Base-by-base conservation (phyloP, 1,140 invertebrate genomes). In the Bombus vancouverensis region DNA sequence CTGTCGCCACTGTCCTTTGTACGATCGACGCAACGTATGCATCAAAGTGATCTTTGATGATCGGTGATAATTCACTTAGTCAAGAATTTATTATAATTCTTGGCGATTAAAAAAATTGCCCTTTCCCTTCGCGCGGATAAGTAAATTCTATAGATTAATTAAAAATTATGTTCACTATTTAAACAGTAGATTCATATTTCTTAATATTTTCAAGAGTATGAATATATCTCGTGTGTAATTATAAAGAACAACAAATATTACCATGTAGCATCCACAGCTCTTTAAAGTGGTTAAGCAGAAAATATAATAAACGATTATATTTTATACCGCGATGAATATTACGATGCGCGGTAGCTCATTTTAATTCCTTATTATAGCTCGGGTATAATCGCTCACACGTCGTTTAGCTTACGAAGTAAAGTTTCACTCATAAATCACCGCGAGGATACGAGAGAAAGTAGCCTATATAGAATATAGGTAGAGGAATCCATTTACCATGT, bases 391-490 rank as follows among this genome's bases (percentile, higher is more conserved):
- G 62, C 74, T 70, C 74, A 68, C 81, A 32, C 62, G 47, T 68
- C 65, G 74, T 57, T 83, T 42, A 22, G 44, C 47, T 53, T 78
- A 44, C 18, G n/a, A 66, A 65, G 76, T 78, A 32, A 83, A 83
- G 5, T 78, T 78, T 37, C 53, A 77, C 10, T 78, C 81, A 42
- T 83, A 78, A 77, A 83, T 83, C 81, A 77, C 57, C 74, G 25
- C 12, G 62, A 34, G 57, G 53, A 47, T 82, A 65, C 80, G 22
- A 71, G 62, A 22, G 42, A 53, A 77, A 66, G 32, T 83, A 83
- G 47, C n/a, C 65, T 44, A 37, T 13, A 44, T 12, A 12, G 44
- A 47, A 68, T 82, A 65, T 47, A 53, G 47, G 47, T 53, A 75
- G 6, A 44, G 81, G 75, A 75, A 76, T 53, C 44, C 53, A 76